Base-by-base conservation (phyloP, 2,797 vertebrate genomes). In the Aeoliscus strigatus region DNA sequence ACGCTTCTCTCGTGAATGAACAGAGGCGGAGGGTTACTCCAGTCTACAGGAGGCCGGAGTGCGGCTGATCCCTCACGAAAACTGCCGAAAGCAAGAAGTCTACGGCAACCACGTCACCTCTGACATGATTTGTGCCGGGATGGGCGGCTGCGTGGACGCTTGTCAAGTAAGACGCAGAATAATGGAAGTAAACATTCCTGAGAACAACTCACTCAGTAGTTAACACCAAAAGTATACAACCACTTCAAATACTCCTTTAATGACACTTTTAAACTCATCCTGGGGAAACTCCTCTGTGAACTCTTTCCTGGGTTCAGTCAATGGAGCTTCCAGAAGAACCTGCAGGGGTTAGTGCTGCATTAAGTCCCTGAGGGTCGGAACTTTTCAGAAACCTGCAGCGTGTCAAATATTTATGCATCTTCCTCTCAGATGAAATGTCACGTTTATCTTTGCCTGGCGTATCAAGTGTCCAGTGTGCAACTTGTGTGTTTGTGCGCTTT, bases 81-180 rank as follows among this genome's bases (percentile, higher is more conserved):
- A 60, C 21, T 99, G 96, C 44, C 90, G 73, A 47, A 90, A 86
- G 39, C 88, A 91, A 0, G 88, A 93, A 2, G 80, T 96, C 24
- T 96, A 96, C 0, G 93, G 94, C 9, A 80, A 67, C 1, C 91
- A 97, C 14, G 64, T 99, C 45, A 93, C 85, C 2, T 47, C 80
- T 25, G 90, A 92, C 72, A 98, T 99, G 96, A 70, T 98, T 18
- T 98, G 96, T 8, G 95, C 96, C 0, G 94, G 94, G 28, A 76
- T 74, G 17, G 47, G 68, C 15, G 47, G 41, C 39, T 90, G 86
- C 2, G 70, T 48, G 0, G 96, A 99, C 1, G 93, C 96, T 15
- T 99, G 96, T 63, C 95, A 97, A 93, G 95, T 98, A 75, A 80
- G 58, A 9, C 15, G 1, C 1, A n/a, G n/a, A n/a, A n/a, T n/a